Conservation (phyloP, 2,888 invertebrate genomes). For the Oligia latruncula region DNA sequence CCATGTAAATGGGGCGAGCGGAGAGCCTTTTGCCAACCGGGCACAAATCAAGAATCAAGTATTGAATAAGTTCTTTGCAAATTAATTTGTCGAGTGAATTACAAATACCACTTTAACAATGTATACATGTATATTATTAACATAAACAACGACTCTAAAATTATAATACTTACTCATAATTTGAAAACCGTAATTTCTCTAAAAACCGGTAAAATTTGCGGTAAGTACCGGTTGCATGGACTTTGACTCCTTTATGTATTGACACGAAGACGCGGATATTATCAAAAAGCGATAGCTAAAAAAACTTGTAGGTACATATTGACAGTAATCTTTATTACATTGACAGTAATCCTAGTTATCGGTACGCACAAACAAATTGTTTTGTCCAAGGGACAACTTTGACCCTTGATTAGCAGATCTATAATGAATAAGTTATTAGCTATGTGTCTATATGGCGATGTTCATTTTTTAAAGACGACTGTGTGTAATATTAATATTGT, state of each 20-base stretch:
- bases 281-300: conserved; percentile 53
- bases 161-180: not conserved
- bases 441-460: not conserved
- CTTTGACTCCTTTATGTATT: conserved; percentile 57
- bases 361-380: conserved; percentile 20
- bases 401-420: conserved; percentile 13
- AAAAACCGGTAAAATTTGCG: conserved; percentile 47
- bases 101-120: not conserved
- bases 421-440: conserved; percentile 1
- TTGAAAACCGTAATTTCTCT: conserved; percentile 26
- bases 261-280: conserved; percentile 40
- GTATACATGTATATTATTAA: not conserved
- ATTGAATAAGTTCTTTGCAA: not conserved
- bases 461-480: not conserved
- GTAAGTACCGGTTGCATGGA: conserved; percentile 56
- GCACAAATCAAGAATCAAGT: not conserved
- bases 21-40: not conserved
- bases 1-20: not conserved
- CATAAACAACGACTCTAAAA: not conserved
- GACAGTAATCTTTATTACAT: conserved; percentile 29
- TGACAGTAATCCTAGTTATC: conserved; percentile 34
- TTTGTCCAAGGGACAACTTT: conserved; percentile 27
- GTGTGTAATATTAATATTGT: not conserved
- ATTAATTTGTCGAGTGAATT: not conserved
- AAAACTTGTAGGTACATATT: not conserved